Evolutionary conservation across 2,113 vertebrate genomes (phyloP).

Genomic region (Peromyscus leucopus): DNA sequence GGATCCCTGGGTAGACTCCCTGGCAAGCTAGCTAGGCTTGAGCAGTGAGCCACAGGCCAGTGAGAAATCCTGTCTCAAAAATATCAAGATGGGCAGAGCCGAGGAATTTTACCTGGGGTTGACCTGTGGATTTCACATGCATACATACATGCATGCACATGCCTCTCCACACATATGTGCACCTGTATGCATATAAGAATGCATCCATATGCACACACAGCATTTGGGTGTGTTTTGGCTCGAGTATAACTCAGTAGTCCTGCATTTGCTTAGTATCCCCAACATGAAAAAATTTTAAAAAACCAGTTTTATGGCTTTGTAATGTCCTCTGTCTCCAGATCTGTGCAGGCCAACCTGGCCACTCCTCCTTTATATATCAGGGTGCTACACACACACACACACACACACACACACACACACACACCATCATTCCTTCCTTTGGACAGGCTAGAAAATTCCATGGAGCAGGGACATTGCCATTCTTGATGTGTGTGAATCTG

Average conservation of each 20-base stretch:
- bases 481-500: neutral
- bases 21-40: neutral
- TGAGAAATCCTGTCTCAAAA: neutral
- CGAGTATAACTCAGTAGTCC: too few species aligned
- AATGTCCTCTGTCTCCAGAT: neutral
- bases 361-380: neutral
- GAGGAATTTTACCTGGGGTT: neutral
- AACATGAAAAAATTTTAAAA: too few species aligned
- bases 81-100: neutral
- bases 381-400: neutral
- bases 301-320: neutral
- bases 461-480: neutral
- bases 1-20: neutral
- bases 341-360: neutral
- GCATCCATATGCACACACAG: neutral
- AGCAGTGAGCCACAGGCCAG: neutral
- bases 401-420: too few species aligned
- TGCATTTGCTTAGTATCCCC: neutral
- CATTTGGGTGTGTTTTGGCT: neutral
- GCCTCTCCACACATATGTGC: neutral
- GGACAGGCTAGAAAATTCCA: neutral
- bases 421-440: neutral
- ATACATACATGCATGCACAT: neutral
- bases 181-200: neutral
- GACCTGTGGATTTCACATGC: neutral